Percentiles rank a stretch among this genome's conserved stretches.
Conservation (phyloP, 2,888 invertebrate genomes). For the Parnassius orleans region DNA sequence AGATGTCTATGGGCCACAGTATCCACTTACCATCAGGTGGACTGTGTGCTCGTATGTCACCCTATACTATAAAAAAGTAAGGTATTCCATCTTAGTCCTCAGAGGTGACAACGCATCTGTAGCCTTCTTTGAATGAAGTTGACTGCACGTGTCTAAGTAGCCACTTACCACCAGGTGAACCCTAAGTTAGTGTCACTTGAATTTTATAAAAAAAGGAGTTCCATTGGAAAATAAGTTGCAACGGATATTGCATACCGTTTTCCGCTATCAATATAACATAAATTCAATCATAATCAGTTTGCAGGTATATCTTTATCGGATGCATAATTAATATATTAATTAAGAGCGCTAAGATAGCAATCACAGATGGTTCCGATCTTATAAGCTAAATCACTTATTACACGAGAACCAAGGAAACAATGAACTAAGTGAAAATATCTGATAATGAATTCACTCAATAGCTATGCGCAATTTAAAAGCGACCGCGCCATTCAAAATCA, state of each 20-base stretch:
- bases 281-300: conserved; percentile 5
- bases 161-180: no score
- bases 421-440: conserved; percentile 14
- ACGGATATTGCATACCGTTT: neutral
- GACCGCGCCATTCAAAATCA: no score
- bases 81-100: no score
- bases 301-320: conserved; percentile 1
- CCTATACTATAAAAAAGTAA: no score
- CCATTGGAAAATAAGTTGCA: neutral
- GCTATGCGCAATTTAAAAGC: neutral
- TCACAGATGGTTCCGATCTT: neutral
- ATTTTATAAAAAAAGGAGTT: neutral
- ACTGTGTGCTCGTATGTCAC: no score
- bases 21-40: no score
- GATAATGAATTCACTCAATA: conserved; percentile 2
- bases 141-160: no score
- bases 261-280: conserved; percentile 3
- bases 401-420: conserved; percentile 7
- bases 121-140: no score
- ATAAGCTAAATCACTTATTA: conserved; percentile 8
- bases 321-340: conserved; percentile 12
- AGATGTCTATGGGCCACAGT: no score
- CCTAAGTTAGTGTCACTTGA: no score
- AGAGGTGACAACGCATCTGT: no score
- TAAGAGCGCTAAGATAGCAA: neutral